phyloP scores from a whole-genome alignment of 2,113 vertebrate species.

The Eurypyga helias region DNA sequence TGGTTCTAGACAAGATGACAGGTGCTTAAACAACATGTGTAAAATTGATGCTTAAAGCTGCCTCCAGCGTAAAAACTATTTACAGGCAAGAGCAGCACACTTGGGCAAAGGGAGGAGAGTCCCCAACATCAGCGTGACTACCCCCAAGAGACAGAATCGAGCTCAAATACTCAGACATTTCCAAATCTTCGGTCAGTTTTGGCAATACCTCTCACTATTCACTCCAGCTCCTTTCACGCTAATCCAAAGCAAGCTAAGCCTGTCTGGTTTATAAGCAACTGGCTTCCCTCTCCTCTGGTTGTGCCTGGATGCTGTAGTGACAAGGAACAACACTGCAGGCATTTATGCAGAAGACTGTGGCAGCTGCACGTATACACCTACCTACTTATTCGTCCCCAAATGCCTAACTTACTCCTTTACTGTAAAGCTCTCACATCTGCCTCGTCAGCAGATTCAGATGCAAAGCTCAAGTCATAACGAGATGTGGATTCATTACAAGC shows the following conservation, averaged over 20 bases:
- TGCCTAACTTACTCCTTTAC: not conserved
- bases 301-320: not conserved
- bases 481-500: not conserved
- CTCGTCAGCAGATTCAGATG: not conserved
- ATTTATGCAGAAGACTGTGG: not conserved
- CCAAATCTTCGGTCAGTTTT: not conserved
- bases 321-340: not conserved
- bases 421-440: not conserved
- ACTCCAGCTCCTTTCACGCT: not conserved
- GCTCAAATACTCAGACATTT: not conserved
- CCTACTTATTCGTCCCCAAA: not conserved
- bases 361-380: not conserved
- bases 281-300: not conserved
- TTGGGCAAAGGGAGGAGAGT: not conserved
- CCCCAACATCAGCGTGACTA: rapidly evolving
- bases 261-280: not conserved
- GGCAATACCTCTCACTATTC: not conserved
- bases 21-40: not conserved
- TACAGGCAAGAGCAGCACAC: not conserved
- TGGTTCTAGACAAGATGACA: not conserved
- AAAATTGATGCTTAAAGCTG: not conserved
- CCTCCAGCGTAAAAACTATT: not conserved
- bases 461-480: not conserved
- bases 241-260: not conserved
- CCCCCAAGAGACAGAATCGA: not conserved